Percentiles rank a stretch among this genome's conserved stretches.
Conservation (phyloP, 2,113 vertebrate species). For the Dicrurus megarhynchus region DNA sequence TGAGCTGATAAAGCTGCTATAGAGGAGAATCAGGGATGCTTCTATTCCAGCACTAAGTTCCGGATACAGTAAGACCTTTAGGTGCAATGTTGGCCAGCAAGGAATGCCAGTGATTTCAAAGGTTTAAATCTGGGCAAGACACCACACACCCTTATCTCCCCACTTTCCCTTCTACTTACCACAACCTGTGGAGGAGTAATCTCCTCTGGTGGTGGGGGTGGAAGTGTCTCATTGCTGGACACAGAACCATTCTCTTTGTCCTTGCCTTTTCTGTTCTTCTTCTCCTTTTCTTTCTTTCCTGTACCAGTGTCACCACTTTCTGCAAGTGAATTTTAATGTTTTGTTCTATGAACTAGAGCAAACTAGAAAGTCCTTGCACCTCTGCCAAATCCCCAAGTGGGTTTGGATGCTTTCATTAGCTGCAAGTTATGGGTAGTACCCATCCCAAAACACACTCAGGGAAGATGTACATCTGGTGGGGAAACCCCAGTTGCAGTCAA, state of each 20-base stretch:
- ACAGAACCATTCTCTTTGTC: constrained; percentile 98
- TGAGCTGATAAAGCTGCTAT: background rate
- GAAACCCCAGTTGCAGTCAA: background rate
- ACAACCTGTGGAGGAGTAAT: constrained; percentile 87
- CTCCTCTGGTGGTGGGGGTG: constrained; percentile 81
- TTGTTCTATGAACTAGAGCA: background rate
- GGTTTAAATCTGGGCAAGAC: background rate
- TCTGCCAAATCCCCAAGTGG: background rate
- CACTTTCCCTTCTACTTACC: constrained; percentile 72
- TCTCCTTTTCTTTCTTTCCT: constrained; percentile 95
- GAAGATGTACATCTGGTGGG: background rate
- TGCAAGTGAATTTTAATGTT: constrained; percentile 38
- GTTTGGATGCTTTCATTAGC: background rate
- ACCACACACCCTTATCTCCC: background rate
- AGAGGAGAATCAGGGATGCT: background rate
- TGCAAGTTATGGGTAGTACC: background rate
- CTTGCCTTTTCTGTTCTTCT: constrained; percentile 94
- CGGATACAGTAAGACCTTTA: background rate
- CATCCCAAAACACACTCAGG: background rate
- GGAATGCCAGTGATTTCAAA: background rate
- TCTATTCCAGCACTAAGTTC: background rate
- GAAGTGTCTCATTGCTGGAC: constrained; percentile 82
- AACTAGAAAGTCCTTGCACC: background rate
- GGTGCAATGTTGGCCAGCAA: background rate
- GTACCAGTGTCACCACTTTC: constrained; percentile 87